Base-by-base conservation (phyloP, 2,888 invertebrate genomes). In the Heliconius ismenius region DNA sequence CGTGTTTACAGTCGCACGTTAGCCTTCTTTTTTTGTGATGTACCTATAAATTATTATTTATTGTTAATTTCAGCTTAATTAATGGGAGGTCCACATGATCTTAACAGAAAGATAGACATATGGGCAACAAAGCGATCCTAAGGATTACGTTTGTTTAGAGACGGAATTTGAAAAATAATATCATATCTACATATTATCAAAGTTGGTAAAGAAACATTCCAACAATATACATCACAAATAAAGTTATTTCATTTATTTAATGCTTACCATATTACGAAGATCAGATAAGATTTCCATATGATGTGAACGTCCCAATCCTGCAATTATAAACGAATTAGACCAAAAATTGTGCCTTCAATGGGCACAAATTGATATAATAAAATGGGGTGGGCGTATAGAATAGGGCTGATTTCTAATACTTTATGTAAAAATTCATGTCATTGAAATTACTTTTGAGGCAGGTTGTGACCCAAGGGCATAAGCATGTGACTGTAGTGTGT, bases 301-400 rank as follows among this genome's bases (percentile, higher is more conserved):
- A 85, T 85, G 81, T 84, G 86, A 86, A 87, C 87, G 85, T 86
- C 87, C 86, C 88, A 86, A 90, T 92, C 89, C 91, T 87, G 90
- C 91, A 92, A 94, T 94, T 93, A 94, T 93, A 93, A 93, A 92
- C 89, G 89, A 90, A 94, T 94, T 94, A 94, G 90, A 84, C 89
- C 88, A 91, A 93, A 89, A 93, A 91, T 89, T 88, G 89, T 89
- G 90, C 90, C 90, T 92, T 88, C 90, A 93, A 94, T 94, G 92
- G 90, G 86, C 92, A 89, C 91, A 93, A 93, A 94, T 94, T 93
- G 93, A 93, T 93, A 93, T 93, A 93, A 94, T 94, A 93, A 94
- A 93, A 93, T 89, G 89, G 89, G 87, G 90, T 85, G 85, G 83
- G 77, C 75, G 81, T 78, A 80, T 76, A 76, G 72, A 67, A 73